Conservation (phyloP, 2,888 invertebrate genomes). For the Philhelius pedissequus region DNA sequence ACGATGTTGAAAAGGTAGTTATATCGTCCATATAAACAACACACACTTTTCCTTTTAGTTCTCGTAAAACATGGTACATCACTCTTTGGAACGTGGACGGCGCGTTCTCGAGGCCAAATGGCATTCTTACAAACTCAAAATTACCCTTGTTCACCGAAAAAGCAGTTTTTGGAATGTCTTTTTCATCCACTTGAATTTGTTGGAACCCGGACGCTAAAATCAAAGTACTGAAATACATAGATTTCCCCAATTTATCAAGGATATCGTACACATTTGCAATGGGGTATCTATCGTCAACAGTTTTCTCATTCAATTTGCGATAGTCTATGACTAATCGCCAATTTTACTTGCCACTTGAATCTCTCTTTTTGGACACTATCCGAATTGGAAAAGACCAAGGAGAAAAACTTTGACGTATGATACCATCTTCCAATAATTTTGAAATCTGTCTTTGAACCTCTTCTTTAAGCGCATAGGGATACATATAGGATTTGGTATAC, state of each 20-base stretch:
- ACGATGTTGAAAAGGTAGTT: conserved; percentile 9
- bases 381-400: conserved; percentile 47
- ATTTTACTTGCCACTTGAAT: conserved; percentile 23
- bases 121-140: conserved; percentile 15
- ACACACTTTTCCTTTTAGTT: not conserved
- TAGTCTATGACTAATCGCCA: conserved; percentile 26
- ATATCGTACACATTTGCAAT: too few relatives aligned
- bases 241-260: too few relatives aligned
- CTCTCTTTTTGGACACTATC: conserved; percentile 41
- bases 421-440: conserved; percentile 7
- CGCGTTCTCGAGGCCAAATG: conserved; percentile 1
- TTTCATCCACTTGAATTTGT: conserved; percentile 9
- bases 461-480: conserved; percentile 21
- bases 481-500: conserved; percentile 27
- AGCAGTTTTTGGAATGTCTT: conserved; percentile 2
- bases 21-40: not conserved
- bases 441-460: conserved; percentile 9
- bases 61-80: too few relatives aligned
- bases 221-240: too few relatives aligned
- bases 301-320: conserved; percentile 7
- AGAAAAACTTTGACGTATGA: conserved; percentile 36
- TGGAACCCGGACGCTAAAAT: not conserved
- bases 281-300: not conserved
- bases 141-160: conserved; percentile 1
- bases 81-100: not conserved